A percentile compares a stretch with the other conserved stretches of the same genome.
phyloP scores from a whole-genome alignment of 1,140 invertebrate species.

The Nasonia vitripennis region DNA sequence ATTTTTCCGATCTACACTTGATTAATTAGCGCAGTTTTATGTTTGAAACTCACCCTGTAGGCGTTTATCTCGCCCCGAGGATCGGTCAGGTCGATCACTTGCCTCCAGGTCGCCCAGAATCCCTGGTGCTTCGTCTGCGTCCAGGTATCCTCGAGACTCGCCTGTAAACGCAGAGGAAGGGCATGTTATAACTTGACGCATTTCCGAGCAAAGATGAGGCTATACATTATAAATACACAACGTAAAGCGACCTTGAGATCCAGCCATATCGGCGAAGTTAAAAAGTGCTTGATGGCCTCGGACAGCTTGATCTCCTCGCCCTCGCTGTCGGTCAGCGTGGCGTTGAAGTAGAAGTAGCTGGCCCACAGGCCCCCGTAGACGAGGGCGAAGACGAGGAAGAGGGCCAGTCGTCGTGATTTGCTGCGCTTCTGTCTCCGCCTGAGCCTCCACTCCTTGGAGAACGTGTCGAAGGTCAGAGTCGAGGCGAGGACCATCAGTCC shows the following conservation, averaged over 20 bases:
- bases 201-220: too few species aligned
- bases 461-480: conserved; percentile 82
- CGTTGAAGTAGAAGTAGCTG: conserved; percentile 93
- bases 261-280: conserved; percentile 89
- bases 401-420: conserved; percentile 71
- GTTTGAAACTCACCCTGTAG: conserved; percentile 80
- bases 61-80: conserved; percentile 93
- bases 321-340: conserved; percentile 88
- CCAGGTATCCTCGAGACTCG: conserved; percentile 82
- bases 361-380: conserved; percentile 85
- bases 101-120: conserved; percentile 87
- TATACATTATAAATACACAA: conserved; percentile 7
- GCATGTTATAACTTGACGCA: background rate
- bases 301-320: conserved; percentile 91
- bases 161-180: conserved; percentile 60
- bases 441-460: conserved; percentile 86
- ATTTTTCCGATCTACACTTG: background rate
- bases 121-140: conserved; percentile 86
- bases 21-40: too few species aligned
- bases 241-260: conserved; percentile 73
- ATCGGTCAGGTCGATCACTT: conserved; percentile 90
- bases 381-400: conserved; percentile 78
- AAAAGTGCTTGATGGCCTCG: conserved; percentile 92
- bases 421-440: conserved; percentile 76
- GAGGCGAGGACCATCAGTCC: conserved; percentile 79